These are phyloP conservation scores for Apis florea DNA, from an alignment of 1,140 invertebrate genomes.

Conservation along the genomic window DNA sequence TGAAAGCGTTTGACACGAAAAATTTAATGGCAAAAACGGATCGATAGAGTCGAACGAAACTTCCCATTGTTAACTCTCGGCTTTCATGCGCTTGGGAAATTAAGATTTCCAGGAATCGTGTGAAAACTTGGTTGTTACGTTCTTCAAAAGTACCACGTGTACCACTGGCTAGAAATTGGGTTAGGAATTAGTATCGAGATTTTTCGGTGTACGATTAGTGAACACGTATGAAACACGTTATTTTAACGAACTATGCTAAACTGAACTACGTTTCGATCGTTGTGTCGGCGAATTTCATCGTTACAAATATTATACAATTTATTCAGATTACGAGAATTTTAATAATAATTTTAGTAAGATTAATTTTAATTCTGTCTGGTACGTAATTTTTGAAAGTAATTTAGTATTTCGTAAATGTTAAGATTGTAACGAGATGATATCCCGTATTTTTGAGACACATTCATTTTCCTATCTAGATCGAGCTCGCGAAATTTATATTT, in stretches of 20 bases:
- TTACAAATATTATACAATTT: not conserved
- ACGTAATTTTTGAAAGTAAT: too few relatives aligned
- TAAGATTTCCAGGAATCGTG: conserved; percentile 11
- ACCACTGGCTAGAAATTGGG: not conserved
- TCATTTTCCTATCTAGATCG: too few relatives aligned
- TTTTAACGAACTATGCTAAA: not conserved
- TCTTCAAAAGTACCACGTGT: not conserved
- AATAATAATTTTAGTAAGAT: too few relatives aligned
- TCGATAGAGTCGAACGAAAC: not conserved
- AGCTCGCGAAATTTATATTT: too few relatives aligned
- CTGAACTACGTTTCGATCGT: not conserved
- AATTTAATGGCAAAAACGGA: not conserved
- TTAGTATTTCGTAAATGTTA: too few relatives aligned
- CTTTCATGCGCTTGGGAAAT: not conserved
- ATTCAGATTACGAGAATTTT: not conserved
- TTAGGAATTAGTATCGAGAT: conserved; percentile 18
- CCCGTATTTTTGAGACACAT: too few relatives aligned
- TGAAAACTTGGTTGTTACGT: not conserved
- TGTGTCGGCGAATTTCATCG: not conserved
- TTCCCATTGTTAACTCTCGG: not conserved
- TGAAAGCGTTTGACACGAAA: not conserved
- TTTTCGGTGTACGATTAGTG: not conserved
- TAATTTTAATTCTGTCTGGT: too few relatives aligned
- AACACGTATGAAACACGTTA: not conserved
- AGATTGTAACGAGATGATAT: too few relatives aligned